Evolutionary conservation across 2,888 invertebrate genomes (phyloP), one percentile per base, ranked within the genome.

Genomic region (Sceliomorpha sp.): DNA sequence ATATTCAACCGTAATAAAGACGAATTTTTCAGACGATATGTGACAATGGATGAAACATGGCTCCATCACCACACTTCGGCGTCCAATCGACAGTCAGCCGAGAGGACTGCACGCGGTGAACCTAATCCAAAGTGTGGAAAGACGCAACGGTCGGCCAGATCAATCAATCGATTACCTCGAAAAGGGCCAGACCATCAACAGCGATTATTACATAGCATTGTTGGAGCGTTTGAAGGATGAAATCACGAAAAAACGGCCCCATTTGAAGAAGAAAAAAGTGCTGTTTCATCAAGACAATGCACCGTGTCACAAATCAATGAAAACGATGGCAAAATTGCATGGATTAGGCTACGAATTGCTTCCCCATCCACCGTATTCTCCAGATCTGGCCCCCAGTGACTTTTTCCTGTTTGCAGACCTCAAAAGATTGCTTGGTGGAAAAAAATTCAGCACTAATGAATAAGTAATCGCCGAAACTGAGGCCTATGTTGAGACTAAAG

Each of bases 221-320:
- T 32, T 32, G 32, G 10, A 32, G 10, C 32, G 32, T 32, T 32
- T 32, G 32, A 32, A 10, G 3, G 20, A 20, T 20, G 20, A 20
- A 20, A 20, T 20, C 20, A 20, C 2, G 40, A 68, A 76, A 62
- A 78, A 77, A 71, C 76, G 75, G 56, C 74, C 72, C 39, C 68
- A 75, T 32, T 68, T 77, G 63, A 10, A 32, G 14, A 75, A 76
- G 59, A 76, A 75, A 70, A 78, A 72, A 58, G 42, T 66, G 5
- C 44, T 77, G 14, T 73, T 77, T 53, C 73, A 76, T 40, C 59
- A 64, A 9, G 45, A 59, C 67, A 77, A 76, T 60, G 74, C 73
- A 53, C 68, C 45, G 39, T 17, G 40, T 39, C 40, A 53, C 53
- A 53, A 45, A 17, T 44, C 45, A 20, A 26, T 44, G 24, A 44